Evolutionary conservation across 2,113 vertebrate genomes (phyloP), one percentile per base, ranked within the genome.

Genomic region (Plestiodon gilberti): DNA sequence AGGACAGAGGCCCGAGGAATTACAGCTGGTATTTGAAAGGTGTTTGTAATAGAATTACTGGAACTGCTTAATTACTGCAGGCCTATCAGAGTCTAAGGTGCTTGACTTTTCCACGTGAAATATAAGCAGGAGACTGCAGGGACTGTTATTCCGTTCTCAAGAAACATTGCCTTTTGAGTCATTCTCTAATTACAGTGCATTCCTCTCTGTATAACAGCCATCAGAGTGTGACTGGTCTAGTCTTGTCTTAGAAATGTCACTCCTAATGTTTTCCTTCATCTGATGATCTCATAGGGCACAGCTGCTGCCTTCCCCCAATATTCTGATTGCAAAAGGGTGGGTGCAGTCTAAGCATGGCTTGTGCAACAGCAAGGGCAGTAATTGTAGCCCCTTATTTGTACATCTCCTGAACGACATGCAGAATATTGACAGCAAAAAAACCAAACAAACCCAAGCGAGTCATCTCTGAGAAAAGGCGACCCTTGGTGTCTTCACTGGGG

Each of bases 231-330:
- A 61, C 35, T 33, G 57, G 30, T 78, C 77, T 23, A 88, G 70
- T 84, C 78, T 85, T 78, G 75, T 70, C 87, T 79, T 89, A 76
- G 90, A 94, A 89, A 87, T 89, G 57, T 85, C 74, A 71, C 92
- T 90, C 86, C 85, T 88, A 67, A 90, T 40, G 28, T 18, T 84
- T 88, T 52, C 82, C 65, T 82, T 43, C 59, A 70, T 80, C 30
- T 52, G 61, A 28, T 82, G 82, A 0, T 67, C 62, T 84, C 81
- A 83, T 38, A 83, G 81, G 52, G 25, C 89, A 75, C 87, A 87
- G 75, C 55, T 61, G 87, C 84, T 25, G 40, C 73, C 76, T 87
- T 62, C 0, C 0, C 79, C 78, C 40, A 15, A 22, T 83, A 91
- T 82, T 88, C 1, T 0, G 35, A 25, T 25, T 43, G 59, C 55